phyloP scores from a whole-genome alignment of 1,140 invertebrate genomes.

The Drosophila yakuba region DNA sequence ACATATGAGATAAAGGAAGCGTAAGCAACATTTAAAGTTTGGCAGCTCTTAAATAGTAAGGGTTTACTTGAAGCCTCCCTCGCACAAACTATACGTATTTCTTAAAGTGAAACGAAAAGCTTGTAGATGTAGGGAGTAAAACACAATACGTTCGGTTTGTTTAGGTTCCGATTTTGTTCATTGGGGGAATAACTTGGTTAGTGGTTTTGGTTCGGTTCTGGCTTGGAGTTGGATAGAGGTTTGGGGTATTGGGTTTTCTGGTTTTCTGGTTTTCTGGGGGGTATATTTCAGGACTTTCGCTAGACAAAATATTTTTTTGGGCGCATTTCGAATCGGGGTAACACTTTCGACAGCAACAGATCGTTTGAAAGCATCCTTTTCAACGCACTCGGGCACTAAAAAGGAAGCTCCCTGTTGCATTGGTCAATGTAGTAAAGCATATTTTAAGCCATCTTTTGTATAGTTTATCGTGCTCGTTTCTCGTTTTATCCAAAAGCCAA shows the following conservation, averaged over 20 bases:
- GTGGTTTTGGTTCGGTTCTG: conserved; percentile 31
- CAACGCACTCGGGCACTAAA: conserved; percentile 61
- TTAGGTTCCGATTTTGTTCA: conserved; percentile 17
- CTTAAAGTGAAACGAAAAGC: conserved; percentile 39
- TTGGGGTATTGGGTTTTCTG: neutral
- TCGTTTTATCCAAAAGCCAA: conserved; percentile 42
- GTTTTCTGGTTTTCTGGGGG: no score
- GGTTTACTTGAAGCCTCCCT: conserved; percentile 42
- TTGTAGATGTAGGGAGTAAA: conserved; percentile 20
- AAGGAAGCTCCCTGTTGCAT: conserved; percentile 78
- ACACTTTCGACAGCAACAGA: conserved; percentile 61
- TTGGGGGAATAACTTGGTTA: conserved; percentile 13
- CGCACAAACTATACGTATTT: conserved; percentile 26
- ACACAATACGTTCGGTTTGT: conserved; percentile 41
- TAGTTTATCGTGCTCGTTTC: conserved; percentile 47
- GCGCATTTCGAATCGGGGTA: conserved; percentile 48
- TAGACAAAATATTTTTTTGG: conserved; percentile 62
- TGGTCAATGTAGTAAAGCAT: conserved; percentile 84
- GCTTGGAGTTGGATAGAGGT: conserved; percentile 15
- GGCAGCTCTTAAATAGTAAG: conserved; percentile 50
- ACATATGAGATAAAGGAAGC: conserved; percentile 40
- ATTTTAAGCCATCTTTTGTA: conserved; percentile 85
- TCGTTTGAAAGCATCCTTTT: conserved; percentile 66
- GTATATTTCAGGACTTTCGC: conserved; percentile 18
- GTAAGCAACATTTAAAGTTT: conserved; percentile 42